These are phyloP conservation scores for Akabosia matsudoensis DNA, from an alignment of 1,140 invertebrate species.

Conservation along the genomic window DNA sequence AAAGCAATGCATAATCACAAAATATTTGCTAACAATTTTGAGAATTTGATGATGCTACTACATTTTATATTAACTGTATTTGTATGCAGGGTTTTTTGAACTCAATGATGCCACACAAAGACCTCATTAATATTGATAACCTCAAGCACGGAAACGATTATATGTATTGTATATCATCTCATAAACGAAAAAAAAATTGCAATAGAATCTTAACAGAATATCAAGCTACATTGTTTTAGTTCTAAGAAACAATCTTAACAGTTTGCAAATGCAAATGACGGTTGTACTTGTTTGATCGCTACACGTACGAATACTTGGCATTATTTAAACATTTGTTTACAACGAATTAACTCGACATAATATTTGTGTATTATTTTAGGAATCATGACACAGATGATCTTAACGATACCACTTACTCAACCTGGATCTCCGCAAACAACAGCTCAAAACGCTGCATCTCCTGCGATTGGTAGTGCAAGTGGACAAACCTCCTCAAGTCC, in stretches of 20 bases:
- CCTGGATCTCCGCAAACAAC: slow-evolving; percentile 72
- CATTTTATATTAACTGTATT: too few species aligned
- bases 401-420: slow-evolving; percentile 87
- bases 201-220: too few species aligned
- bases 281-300: too few species aligned
- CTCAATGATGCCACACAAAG: slow-evolving; percentile 12
- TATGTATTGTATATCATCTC: background rate
- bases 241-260: too few species aligned
- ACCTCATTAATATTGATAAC: background rate
- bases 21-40: too few species aligned
- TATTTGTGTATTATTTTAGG: slow-evolving; percentile 59
- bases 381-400: slow-evolving; percentile 86
- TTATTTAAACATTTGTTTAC: slow-evolving; percentile 5
- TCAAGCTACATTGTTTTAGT: too few species aligned
- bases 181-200: background rate
- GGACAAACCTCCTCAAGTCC: slow-evolving; percentile 48
- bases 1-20: too few species aligned
- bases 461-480: slow-evolving; percentile 49
- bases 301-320: background rate
- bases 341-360: background rate
- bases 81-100: too few species aligned
- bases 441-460: slow-evolving; percentile 65
- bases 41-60: too few species aligned
- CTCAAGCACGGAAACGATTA: background rate
- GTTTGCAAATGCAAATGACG: too few species aligned